Base-by-base conservation (phyloP, 2,888 invertebrate species). In the Apoderus coryli region DNA sequence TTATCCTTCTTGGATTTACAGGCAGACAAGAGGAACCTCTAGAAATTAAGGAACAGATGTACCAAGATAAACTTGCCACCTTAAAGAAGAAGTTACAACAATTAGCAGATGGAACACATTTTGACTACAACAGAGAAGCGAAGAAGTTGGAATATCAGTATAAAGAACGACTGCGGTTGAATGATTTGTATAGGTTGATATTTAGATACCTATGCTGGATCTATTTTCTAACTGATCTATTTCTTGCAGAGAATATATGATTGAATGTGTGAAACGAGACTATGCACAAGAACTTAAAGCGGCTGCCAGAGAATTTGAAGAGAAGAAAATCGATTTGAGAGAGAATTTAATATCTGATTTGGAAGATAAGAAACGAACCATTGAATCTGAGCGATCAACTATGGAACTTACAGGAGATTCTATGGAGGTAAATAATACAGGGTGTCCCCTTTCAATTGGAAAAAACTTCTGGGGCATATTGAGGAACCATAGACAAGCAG, bases 221-320 rank as follows among this genome's bases (percentile, higher is more conserved):
- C 19, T 7, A 19, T 7, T 7, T 19, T 19, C 6, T 27, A 10
- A 12, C 13, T 27, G 10, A 12, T 27, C 10, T 19, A 7, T n/a
- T 7, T 19, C 19, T n/a, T 19, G n/a, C 16, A 43, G 75, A 41
- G 84, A 86, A 40, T 80, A 84, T 49, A 67, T 89, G 62, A 70
- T 76, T 24, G 88, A 90, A 40, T 77, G 82, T 44, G 80, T 88
- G 0, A 89, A 93, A 46, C 67, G 76, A 34, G 92, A 93, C 48
- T 92, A 81, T 49, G 65, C 79, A 39, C 69, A 75, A 19, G 93
- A 95, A 52, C 88, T 86, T 51, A 82, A 82, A 52, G 77, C 82
- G 6, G 82, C 90, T 0, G 77, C 73, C 1, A 84, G 86, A 53
- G 93, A 95, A 50, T 90, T 86, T 61, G 92, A 93, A 49, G 92